phyloP scores from a whole-genome alignment of 1,140 invertebrate species.

The Drosophila elegans region DNA sequence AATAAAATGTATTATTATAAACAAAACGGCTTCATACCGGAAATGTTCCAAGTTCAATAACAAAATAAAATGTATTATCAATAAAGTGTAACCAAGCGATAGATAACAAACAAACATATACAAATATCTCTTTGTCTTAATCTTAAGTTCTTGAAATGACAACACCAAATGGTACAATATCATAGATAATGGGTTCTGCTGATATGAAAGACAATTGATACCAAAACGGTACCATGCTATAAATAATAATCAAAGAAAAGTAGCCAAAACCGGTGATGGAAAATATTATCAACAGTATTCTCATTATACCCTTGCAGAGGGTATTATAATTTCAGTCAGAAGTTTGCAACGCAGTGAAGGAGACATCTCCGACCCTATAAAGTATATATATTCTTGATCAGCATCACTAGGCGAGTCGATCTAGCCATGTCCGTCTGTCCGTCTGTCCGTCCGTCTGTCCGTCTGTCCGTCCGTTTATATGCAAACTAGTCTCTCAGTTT shows the following conservation, averaged over 20 bases:
- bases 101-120: not conserved
- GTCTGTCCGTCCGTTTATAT: no score
- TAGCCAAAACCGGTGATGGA: not conserved
- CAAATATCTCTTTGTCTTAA: not conserved
- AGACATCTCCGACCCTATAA: no score
- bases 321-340: no score
- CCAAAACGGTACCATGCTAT: slow-evolving; percentile 1
- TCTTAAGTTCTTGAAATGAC: slow-evolving; percentile 13
- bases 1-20: slow-evolving; percentile 7
- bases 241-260: not conserved
- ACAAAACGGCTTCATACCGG: no score
- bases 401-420: no score
- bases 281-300: not conserved
- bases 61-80: slow-evolving; percentile 9
- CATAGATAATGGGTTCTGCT: slow-evolving; percentile 1
- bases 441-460: no score
- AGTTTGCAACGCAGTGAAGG: no score
- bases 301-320: no score
- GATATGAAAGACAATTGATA: slow-evolving; percentile 18
- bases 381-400: no score
- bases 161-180: slow-evolving; percentile 1
- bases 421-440: no score
- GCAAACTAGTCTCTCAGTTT: no score
- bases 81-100: slow-evolving; percentile 18
- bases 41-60: slow-evolving; percentile 5